Percentiles rank a stretch among this genome's conserved stretches.
Conservation (phyloP, 2,113 vertebrate species). For the Datnioides undecimradiatus region DNA sequence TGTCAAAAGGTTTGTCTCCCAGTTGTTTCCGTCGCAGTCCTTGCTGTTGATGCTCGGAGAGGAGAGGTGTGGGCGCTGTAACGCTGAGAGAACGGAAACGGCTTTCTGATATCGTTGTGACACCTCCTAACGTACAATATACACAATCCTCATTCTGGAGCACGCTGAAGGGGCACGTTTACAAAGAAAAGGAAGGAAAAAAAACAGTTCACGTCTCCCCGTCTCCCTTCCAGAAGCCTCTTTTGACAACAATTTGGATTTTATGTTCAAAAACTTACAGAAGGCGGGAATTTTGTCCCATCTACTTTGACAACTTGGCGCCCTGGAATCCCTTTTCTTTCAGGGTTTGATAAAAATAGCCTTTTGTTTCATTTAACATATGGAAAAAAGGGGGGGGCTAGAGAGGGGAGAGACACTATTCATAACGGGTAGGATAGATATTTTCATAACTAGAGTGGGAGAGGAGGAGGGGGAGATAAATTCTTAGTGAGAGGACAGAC, state of each 20-base stretch:
- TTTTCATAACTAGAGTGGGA: slow-evolving; percentile 63
- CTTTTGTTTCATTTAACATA: slow-evolving; percentile 56
- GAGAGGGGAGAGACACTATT: slow-evolving; percentile 55
- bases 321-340: slow-evolving; percentile 4
- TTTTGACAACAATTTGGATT: background rate
- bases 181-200: background rate
- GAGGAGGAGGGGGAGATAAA: slow-evolving; percentile 35
- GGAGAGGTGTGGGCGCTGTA: slow-evolving; percentile 3
- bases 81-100: slow-evolving; percentile 6
- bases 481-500: slow-evolving; percentile 66
- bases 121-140: slow-evolving; percentile 54
- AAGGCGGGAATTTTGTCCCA: slow-evolving; percentile 21
- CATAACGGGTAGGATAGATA: slow-evolving; percentile 73
- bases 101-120: slow-evolving; percentile 31
- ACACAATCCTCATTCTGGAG: slow-evolving; percentile 61
- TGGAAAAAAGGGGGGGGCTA: slow-evolving; percentile 24
- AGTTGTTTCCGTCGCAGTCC: slow-evolving; percentile 23
- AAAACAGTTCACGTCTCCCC: slow-evolving; percentile 11
- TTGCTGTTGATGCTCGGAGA: slow-evolving; percentile 17
- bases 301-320: slow-evolving; percentile 37
- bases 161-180: background rate
- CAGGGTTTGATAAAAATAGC: slow-evolving; percentile 59
- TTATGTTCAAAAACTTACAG: slow-evolving; percentile 43
- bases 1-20: background rate
- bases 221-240: slow-evolving; percentile 41